Conservation (phyloP, 2,797 vertebrate genomes). For the Neostethus bicornis region DNA sequence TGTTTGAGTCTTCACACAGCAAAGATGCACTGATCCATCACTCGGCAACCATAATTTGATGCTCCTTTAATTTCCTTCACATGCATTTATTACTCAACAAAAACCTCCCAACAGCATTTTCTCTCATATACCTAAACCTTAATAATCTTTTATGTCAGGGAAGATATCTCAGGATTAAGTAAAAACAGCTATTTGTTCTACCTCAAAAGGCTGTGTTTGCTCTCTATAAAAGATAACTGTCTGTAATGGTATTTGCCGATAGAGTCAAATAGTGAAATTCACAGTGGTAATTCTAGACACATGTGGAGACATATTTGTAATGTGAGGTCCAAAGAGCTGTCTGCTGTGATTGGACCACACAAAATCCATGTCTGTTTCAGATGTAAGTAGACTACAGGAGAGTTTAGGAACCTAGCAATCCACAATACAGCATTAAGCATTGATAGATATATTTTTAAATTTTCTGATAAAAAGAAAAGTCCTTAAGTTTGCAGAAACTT, state of each 20-base stretch:
- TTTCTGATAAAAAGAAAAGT: neutral
- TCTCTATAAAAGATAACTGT: neutral
- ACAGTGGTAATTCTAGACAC: neutral
- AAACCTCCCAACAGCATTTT: neutral
- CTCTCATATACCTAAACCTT: neutral
- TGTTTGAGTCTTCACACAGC: neutral
- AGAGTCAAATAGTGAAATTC: neutral
- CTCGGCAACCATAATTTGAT: neutral
- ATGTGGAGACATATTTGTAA: slow-evolving; percentile 1
- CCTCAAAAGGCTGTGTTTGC: neutral
- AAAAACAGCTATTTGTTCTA: neutral
- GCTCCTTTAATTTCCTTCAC: neutral
- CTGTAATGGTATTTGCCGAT: neutral
- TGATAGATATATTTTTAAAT: neutral
- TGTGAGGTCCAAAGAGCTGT: neutral
- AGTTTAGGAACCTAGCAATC: neutral
- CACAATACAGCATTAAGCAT: neutral
- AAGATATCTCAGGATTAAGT: neutral
- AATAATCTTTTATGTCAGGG: too few relatives aligned
- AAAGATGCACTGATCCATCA: neutral
- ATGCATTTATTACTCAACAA: neutral
- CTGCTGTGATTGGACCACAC: neutral
- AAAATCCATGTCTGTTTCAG: neutral
- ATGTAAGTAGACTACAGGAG: neutral
- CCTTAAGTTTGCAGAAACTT: neutral